phyloP scores from a whole-genome alignment of 2,113 vertebrate species.

The Cettia cetti region DNA sequence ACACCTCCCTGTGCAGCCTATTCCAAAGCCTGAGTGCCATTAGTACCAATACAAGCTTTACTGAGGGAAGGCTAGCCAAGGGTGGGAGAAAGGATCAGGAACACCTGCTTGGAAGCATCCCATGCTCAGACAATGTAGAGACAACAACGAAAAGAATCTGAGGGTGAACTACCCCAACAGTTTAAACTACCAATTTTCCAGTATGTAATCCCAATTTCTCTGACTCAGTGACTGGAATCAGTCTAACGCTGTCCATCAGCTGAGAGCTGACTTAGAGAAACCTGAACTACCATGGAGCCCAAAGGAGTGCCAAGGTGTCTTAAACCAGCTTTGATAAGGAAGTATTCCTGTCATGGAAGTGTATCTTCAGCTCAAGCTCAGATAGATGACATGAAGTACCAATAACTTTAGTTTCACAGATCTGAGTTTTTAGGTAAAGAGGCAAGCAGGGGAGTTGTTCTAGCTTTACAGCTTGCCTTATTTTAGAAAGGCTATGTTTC shows the following conservation, averaged over 20 bases:
- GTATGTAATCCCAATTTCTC: background rate
- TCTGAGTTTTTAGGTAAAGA: background rate
- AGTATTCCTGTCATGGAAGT: background rate
- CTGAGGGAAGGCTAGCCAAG: background rate
- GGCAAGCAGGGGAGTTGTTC: background rate
- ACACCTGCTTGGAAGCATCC: background rate
- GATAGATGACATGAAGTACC: background rate
- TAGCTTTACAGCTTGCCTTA: background rate
- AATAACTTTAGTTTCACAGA: background rate
- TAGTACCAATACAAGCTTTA: background rate
- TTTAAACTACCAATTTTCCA: background rate
- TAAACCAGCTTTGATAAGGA: background rate
- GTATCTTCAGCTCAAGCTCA: background rate
- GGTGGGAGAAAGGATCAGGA: background rate
- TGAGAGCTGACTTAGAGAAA: background rate
- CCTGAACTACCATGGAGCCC: background rate
- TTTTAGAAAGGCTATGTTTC: background rate
- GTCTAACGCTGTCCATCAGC: background rate
- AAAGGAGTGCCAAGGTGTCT: background rate
- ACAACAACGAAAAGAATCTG: background rate
- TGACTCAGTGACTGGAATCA: background rate
- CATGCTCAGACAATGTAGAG: background rate
- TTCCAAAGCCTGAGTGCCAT: background rate
- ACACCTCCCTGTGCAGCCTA: background rate
- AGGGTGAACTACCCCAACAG: background rate